phyloP scores from a whole-genome alignment of 1,140 invertebrate genomes.

The Drosophila littoralis region DNA sequence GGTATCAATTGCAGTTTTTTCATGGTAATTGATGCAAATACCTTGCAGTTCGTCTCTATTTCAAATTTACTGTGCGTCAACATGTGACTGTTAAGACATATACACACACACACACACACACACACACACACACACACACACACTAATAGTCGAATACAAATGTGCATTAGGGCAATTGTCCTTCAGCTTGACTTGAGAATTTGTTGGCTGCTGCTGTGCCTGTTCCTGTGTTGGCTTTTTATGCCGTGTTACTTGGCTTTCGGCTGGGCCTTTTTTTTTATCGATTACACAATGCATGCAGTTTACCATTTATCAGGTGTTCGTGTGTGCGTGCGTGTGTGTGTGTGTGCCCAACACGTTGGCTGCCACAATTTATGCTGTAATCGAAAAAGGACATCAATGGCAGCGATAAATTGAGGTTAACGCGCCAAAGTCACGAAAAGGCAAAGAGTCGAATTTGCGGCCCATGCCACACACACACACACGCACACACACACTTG shows the following conservation, averaged over 20 bases:
- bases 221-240: constrained; percentile 2
- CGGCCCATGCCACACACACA: constrained; percentile 42
- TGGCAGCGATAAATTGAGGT: constrained; percentile 81
- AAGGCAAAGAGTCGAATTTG: constrained; percentile 47
- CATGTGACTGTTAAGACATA: constrained; percentile 33
- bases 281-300: constrained; percentile 81
- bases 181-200: constrained; percentile 43
- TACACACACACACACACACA: constrained; percentile 15
- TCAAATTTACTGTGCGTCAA: constrained; percentile 53
- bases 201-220: constrained; percentile 28
- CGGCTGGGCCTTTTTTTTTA: constrained; percentile 45
- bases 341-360: constrained; percentile 59
- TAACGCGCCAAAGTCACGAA: constrained; percentile 81
- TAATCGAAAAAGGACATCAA: constrained; percentile 81
- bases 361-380: constrained; percentile 78
- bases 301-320: constrained; percentile 73
- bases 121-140: constrained; percentile 16
- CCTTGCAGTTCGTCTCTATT: constrained; percentile 3
- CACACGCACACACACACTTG: constrained; percentile 12
- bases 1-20: constrained; percentile 1
- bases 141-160: constrained; percentile 36
- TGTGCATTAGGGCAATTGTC: constrained; percentile 53
- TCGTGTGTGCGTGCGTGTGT: constrained; percentile 6
- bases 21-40: constrained; percentile 16
- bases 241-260: constrained; percentile 5